Conservation (phyloP, 2,797 vertebrate species). For the Anguilla pacifica region DNA sequence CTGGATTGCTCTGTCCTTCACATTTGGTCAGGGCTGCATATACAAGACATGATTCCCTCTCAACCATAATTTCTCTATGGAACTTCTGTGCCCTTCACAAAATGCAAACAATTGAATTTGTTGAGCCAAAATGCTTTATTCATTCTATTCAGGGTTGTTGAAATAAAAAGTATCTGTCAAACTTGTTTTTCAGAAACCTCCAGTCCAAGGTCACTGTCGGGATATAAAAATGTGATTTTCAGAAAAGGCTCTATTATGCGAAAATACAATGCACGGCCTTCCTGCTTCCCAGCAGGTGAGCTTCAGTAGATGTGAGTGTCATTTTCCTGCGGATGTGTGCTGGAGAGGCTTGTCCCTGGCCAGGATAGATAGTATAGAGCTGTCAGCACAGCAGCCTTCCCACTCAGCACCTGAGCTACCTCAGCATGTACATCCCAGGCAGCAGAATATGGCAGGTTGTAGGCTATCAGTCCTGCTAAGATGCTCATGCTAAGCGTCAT, state of each 20-base stretch:
- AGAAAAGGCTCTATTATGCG: neutral
- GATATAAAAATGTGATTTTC: neutral
- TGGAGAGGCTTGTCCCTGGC: neutral
- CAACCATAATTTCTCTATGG: neutral
- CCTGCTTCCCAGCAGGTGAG: neutral
- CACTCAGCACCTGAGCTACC: neutral
- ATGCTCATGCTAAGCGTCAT: neutral
- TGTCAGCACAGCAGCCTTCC: slow-evolving; percentile 7
- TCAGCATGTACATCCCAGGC: neutral
- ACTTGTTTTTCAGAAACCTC: neutral
- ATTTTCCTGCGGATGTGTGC: neutral
- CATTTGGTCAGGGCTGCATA: neutral
- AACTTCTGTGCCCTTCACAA: neutral
- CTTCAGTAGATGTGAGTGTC: neutral
- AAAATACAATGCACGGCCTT: neutral
- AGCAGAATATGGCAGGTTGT: slow-evolving; percentile 3
- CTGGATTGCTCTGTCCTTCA: neutral
- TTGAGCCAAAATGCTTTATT: neutral
- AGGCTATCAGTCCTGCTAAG: neutral
- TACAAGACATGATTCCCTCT: neutral
- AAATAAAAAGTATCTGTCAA: neutral
- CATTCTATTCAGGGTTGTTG: neutral
- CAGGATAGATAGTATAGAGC: neutral
- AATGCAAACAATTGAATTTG: neutral
- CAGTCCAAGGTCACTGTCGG: neutral